A percentile compares a stretch with the other conserved stretches of the same genome.
Conservation (phyloP, 1,140 invertebrate genomes). For the Nomia melanderi region DNA sequence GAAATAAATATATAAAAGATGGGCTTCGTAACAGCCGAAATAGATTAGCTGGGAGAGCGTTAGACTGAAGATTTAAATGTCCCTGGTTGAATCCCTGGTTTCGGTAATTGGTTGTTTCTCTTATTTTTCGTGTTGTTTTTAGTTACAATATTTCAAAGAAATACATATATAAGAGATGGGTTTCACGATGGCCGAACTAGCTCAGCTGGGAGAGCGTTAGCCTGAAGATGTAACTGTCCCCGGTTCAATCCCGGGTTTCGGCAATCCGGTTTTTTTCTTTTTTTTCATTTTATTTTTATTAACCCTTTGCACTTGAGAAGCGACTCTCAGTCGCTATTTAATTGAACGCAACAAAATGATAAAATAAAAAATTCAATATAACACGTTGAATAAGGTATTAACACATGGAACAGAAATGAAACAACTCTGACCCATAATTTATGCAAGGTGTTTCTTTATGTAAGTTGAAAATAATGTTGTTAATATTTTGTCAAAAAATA, state of each 20-base stretch:
- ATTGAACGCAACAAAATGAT: too few species aligned
- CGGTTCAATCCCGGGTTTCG: constrained; percentile 38
- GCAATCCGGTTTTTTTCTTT: background rate
- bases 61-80: constrained; percentile 54
- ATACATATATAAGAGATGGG: background rate
- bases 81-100: constrained; percentile 47
- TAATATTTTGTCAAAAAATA: too few species aligned
- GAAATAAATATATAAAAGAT: too few species aligned
- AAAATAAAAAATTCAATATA: too few species aligned
- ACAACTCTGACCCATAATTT: too few species aligned
- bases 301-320: too few species aligned
- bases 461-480: too few species aligned
- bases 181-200: constrained; percentile 1
- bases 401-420: too few species aligned
- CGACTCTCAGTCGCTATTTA: too few species aligned
- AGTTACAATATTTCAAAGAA: background rate
- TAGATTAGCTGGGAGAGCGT: constrained; percentile 53
- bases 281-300: too few species aligned
- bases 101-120: constrained; percentile 6
- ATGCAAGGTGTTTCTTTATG: too few species aligned
- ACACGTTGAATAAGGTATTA: too few species aligned
- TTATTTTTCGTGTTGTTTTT: background rate
- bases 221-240: constrained; percentile 20
- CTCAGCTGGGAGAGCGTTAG: constrained; percentile 29
- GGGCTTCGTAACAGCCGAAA: constrained; percentile 23